These are phyloP conservation scores for Drosophila nikananu DNA, from an alignment of 1,140 invertebrate genomes.

Conservation along the genomic window DNA sequence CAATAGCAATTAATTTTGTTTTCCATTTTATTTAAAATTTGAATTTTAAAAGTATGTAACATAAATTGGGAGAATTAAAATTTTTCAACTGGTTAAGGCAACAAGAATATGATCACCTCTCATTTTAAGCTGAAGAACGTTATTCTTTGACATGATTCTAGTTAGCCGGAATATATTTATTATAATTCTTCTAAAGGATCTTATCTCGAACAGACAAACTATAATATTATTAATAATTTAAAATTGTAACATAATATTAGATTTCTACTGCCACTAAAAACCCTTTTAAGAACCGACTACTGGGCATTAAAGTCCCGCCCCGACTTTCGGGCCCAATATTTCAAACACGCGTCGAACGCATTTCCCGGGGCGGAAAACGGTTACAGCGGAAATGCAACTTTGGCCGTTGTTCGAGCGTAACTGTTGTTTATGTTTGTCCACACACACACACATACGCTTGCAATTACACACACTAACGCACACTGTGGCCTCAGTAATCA, in stretches of 20 bases:
- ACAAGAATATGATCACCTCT: background rate
- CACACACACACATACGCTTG: slow-evolving; percentile 18
- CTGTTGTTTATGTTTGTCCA: slow-evolving; percentile 64
- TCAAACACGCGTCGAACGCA: slow-evolving; percentile 70
- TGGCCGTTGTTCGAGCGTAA: slow-evolving; percentile 65
- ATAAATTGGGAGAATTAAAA: background rate
- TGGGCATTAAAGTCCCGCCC: background rate
- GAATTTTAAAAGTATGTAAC: too few species aligned
- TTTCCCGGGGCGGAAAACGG: slow-evolving; percentile 65
- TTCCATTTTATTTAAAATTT: too few species aligned
- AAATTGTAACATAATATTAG: too few species aligned
- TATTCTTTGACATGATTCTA: background rate
- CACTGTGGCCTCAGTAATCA: slow-evolving; percentile 45
- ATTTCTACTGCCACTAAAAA: too few species aligned
- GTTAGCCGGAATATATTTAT: background rate
- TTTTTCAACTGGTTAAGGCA: background rate
- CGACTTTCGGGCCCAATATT: slow-evolving; percentile 53
- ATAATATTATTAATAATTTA: too few species aligned
- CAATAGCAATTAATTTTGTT: too few species aligned
- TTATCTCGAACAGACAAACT: too few species aligned
- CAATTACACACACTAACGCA: slow-evolving; percentile 28
- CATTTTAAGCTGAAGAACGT: background rate
- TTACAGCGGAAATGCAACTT: slow-evolving; percentile 69
- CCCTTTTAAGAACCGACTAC: background rate
- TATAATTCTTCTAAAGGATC: too few species aligned